These are phyloP conservation scores for Sus cebifrons DNA, from an alignment of 2,797 vertebrate genomes.

Conservation along the genomic window DNA sequence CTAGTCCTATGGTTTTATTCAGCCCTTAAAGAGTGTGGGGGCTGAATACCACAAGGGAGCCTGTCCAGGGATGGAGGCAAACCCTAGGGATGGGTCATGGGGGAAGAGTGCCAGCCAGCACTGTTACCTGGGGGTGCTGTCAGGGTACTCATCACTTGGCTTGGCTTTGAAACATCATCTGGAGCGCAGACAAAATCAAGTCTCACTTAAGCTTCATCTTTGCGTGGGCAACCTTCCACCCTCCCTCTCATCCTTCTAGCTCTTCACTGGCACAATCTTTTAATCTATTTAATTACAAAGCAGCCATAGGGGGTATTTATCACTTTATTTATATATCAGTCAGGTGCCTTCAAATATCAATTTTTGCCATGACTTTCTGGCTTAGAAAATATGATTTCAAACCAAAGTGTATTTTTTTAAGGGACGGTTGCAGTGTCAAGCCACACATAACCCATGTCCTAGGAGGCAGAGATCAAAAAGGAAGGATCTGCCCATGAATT, in stretches of 20 bases:
- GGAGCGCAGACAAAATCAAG: background rate
- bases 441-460: background rate
- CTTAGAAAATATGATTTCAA: slow-evolving; percentile 19
- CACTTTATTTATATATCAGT: background rate
- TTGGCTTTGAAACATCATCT: background rate
- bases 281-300: background rate
- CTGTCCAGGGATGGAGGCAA: background rate
- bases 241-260: background rate
- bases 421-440: background rate
- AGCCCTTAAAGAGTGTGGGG: background rate
- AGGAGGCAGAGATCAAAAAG: background rate
- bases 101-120: background rate
- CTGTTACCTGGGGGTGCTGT: background rate
- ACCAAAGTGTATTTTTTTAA: background rate
- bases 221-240: background rate
- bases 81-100: background rate
- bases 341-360: background rate
- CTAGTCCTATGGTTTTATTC: background rate
- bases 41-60: background rate
- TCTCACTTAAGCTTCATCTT: too few relatives aligned
- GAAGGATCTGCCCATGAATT: background rate
- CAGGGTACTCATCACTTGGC: background rate
- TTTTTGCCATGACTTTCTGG: slow-evolving; percentile 1
- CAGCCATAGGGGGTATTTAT: background rate
- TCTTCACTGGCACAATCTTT: background rate